Evolutionary conservation across 1,140 invertebrate genomes (phyloP).

Genomic region (Thaumatotibia leucotreta): DNA sequence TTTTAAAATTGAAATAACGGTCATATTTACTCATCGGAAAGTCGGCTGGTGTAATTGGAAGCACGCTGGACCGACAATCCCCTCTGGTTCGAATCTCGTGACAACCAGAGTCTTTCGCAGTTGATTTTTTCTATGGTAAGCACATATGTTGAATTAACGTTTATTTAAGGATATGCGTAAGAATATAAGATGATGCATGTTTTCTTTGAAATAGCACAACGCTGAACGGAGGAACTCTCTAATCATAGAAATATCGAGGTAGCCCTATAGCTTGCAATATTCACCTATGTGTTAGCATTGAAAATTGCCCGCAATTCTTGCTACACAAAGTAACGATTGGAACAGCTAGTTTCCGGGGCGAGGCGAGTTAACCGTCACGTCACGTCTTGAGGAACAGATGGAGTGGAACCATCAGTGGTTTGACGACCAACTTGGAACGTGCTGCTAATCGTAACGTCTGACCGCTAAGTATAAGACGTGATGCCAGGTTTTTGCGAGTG

Average conservation of each 20-base stretch:
- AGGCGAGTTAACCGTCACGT: not conserved
- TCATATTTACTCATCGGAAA: too few relatives aligned
- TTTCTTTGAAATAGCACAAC: too few relatives aligned
- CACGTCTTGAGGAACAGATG: not conserved
- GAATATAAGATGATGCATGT: too few relatives aligned
- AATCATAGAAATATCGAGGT: not conserved
- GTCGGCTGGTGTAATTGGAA: too few relatives aligned
- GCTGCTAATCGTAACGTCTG: not conserved
- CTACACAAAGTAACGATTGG: not conserved
- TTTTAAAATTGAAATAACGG: too few relatives aligned
- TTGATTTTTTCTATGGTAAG: too few relatives aligned
- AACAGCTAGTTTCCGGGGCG: not conserved
- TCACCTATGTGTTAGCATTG: not conserved
- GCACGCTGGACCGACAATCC: too few relatives aligned
- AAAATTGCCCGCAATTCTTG: not conserved
- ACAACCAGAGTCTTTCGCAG: too few relatives aligned
- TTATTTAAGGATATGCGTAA: too few relatives aligned
- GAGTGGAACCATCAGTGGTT: slow-evolving; percentile 2
- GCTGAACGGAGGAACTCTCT: too few relatives aligned
- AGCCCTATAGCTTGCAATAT: not conserved
- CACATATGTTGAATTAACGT: too few relatives aligned
- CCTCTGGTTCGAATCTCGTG: too few relatives aligned
- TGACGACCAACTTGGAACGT: not conserved
- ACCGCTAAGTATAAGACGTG: not conserved
- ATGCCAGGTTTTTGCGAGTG: not conserved